phyloP scores from a whole-genome alignment of 2,888 invertebrate species.

The Drosophila neotestacea region DNA sequence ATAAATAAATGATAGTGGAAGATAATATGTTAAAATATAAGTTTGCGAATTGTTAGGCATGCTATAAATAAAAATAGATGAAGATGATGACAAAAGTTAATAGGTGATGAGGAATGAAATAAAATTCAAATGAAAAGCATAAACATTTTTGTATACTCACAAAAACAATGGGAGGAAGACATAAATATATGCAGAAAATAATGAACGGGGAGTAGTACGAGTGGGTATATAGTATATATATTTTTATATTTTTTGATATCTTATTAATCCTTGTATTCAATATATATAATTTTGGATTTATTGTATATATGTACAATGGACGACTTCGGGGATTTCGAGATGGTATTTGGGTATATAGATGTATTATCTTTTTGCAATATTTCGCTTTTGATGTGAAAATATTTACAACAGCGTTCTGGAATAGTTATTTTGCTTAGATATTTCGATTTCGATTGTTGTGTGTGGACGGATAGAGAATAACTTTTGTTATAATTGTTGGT shows the following conservation, averaged over 20 bases:
- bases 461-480: constrained; percentile 29
- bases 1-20: constrained; percentile 1
- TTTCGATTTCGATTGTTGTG: constrained; percentile 9
- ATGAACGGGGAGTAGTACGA: constrained; percentile 75
- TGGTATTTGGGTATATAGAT: constrained; percentile 19
- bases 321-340: constrained; percentile 36
- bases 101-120: constrained; percentile 10
- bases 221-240: constrained; percentile 49
- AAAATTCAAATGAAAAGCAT: constrained; percentile 56
- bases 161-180: constrained; percentile 76
- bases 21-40: constrained; percentile 4
- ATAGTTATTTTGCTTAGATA: constrained; percentile 36
- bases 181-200: constrained; percentile 76
- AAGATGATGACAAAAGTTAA: constrained; percentile 9
- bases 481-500: constrained; percentile 53
- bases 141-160: constrained; percentile 80
- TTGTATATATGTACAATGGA: constrained; percentile 70
- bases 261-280: constrained; percentile 40
- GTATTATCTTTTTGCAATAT: constrained; percentile 35
- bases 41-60: constrained; percentile 27
- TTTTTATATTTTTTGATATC: constrained; percentile 28
- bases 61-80: background rate
- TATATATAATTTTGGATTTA: constrained; percentile 25
- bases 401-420: constrained; percentile 81
- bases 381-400: constrained; percentile 65